These are phyloP conservation scores for Loris lydekkerianus DNA, from an alignment of 2,797 vertebrate genomes.

Conservation along the genomic window DNA sequence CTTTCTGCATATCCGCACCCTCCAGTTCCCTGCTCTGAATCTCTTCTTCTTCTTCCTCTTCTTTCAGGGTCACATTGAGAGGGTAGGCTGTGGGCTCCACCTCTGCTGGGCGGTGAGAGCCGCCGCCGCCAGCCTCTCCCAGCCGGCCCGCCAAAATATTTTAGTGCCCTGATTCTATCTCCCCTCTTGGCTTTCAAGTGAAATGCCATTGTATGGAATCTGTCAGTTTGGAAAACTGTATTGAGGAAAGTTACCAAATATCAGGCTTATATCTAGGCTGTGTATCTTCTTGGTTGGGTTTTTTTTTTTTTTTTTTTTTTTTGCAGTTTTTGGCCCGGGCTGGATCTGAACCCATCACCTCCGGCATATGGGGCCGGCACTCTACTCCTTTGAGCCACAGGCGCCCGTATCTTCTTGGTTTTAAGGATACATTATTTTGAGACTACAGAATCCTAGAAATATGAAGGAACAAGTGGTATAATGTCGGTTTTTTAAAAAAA, in stretches of 20 bases:
- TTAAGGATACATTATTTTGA: background rate
- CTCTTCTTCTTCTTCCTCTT: constrained; percentile 75
- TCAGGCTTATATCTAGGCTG: background rate
- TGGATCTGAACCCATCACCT: too few species aligned
- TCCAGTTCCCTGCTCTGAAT: constrained; percentile 68
- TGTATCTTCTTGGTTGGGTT: background rate
- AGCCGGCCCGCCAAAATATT: background rate
- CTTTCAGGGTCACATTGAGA: constrained; percentile 74
- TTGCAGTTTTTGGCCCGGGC: too few species aligned
- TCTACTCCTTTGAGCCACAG: too few species aligned
- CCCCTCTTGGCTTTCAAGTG: background rate
- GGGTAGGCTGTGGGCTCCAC: constrained; percentile 76
- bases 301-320: too few species aligned
- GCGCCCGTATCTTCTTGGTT: background rate
- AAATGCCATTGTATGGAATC: background rate
- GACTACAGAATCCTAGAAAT: background rate
- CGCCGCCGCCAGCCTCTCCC: too few species aligned
- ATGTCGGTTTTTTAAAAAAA: background rate
- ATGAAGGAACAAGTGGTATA: background rate
- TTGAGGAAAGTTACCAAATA: background rate
- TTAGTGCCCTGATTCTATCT: background rate
- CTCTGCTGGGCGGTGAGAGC: constrained; percentile 46
- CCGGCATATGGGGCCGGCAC: too few species aligned
- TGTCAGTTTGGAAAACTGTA: background rate
- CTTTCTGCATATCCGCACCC: constrained; percentile 78